A percentile compares a stretch with the other conserved stretches of the same genome.
phyloP scores from a whole-genome alignment of 1,140 invertebrate species.

The Pachypsylla venusta region DNA sequence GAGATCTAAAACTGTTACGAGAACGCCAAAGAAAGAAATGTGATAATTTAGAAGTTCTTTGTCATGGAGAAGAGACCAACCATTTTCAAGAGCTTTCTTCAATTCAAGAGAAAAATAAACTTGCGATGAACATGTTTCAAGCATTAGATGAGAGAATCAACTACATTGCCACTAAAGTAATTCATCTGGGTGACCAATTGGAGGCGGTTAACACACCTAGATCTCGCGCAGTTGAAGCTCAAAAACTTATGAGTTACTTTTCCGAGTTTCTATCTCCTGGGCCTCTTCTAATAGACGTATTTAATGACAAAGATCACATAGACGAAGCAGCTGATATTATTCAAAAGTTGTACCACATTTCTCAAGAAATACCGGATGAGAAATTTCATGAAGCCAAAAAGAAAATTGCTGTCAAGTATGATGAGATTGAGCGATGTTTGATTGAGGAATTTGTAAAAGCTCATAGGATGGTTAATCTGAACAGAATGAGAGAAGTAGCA shows the following conservation, averaged over 20 bases:
- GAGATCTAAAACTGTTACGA: constrained; percentile 58
- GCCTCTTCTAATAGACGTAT: constrained; percentile 67
- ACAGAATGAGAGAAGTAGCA: constrained; percentile 86
- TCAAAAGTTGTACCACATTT: constrained; percentile 88
- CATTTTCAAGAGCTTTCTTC: constrained; percentile 67
- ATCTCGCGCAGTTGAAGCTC: constrained; percentile 83
- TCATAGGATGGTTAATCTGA: constrained; percentile 64
- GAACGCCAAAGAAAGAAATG: constrained; percentile 77
- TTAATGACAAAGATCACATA: constrained; percentile 71
- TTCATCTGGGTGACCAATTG: constrained; percentile 92
- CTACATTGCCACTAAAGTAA: constrained; percentile 89
- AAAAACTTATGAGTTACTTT: constrained; percentile 61
- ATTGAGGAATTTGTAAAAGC: constrained; percentile 92
- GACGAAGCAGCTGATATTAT: constrained; percentile 97
- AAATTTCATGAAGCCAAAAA: constrained; percentile 77
- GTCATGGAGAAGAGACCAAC: constrained; percentile 72
- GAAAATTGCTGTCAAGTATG: constrained; percentile 86
- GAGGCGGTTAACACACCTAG: constrained; percentile 92
- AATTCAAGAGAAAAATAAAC: constrained; percentile 76
- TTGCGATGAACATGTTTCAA: constrained; percentile 75
- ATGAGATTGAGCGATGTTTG: constrained; percentile 80
- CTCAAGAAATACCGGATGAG: constrained; percentile 39
- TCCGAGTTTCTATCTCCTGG: constrained; percentile 40
- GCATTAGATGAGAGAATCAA: constrained; percentile 92
- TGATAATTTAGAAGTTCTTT: constrained; percentile 62